phyloP scores from a whole-genome alignment of 2,797 vertebrate species.

The Psittacula derbiana region DNA sequence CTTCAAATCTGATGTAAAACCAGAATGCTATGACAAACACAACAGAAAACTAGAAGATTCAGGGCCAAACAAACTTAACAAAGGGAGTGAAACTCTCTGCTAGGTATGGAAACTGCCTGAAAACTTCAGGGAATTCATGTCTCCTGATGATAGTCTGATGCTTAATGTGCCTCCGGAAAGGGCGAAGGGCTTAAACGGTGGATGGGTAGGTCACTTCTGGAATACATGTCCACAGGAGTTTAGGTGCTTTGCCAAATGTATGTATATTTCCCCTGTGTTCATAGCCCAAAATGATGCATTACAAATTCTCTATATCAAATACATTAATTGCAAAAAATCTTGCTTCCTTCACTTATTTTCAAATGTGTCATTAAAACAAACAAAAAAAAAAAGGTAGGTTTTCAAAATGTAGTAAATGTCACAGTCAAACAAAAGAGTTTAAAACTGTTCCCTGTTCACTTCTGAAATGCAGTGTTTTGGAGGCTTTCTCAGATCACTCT shows the following conservation, averaged over 20 bases:
- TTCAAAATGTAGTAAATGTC: neutral
- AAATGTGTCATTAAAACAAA: neutral
- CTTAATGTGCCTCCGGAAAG: neutral
- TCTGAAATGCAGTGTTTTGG: constrained; percentile 40
- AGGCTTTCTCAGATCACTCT: constrained; percentile 55
- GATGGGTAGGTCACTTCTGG: neutral
- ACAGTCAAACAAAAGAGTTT: neutral
- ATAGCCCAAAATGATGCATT: neutral
- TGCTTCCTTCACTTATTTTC: neutral
- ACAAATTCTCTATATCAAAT: neutral
- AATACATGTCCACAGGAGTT: neutral
- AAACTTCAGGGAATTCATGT: neutral
- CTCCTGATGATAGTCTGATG: neutral
- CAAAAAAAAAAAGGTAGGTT: neutral
- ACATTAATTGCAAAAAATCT: neutral
- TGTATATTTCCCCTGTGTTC: neutral
- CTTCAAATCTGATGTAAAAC: neutral
- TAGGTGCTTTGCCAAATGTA: neutral
- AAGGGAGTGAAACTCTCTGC: neutral
- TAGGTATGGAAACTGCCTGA: neutral
- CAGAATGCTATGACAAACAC: neutral
- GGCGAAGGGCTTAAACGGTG: neutral
- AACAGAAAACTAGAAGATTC: neutral
- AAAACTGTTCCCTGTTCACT: constrained; percentile 7
- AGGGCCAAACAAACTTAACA: neutral